phyloP scores from a whole-genome alignment of 1,140 invertebrate genomes.

The Neotoxoptera formosana region DNA sequence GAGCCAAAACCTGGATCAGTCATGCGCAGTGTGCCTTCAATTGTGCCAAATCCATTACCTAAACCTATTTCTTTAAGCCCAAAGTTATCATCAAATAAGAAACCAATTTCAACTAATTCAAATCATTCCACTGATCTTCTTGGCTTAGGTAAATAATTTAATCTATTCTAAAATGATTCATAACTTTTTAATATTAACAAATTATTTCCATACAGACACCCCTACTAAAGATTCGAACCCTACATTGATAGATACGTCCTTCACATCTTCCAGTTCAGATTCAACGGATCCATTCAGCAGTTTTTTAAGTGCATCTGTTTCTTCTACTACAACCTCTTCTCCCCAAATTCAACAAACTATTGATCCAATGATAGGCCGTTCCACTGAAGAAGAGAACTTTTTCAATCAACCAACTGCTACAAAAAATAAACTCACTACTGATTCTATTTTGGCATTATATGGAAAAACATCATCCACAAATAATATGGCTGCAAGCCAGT shows the following conservation, averaged over 20 bases:
- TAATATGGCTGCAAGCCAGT: constrained; percentile 10
- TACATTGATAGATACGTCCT: constrained; percentile 51
- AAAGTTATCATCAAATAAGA: constrained; percentile 61
- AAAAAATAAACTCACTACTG: constrained; percentile 87
- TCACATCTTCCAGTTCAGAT: constrained; percentile 66
- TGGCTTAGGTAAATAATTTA: constrained; percentile 67
- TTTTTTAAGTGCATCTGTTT: constrained; percentile 75
- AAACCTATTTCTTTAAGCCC: constrained; percentile 72
- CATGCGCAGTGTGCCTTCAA: constrained; percentile 58
- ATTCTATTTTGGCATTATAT: constrained; percentile 92
- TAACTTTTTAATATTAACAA: background rate
- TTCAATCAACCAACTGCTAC: constrained; percentile 84
- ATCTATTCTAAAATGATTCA: background rate
- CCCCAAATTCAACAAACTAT: constrained; percentile 60
- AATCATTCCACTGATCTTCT: constrained; percentile 67
- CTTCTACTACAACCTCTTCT: constrained; percentile 60
- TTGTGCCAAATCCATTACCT: constrained; percentile 65
- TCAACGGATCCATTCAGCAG: constrained; percentile 74
- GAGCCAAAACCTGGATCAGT: constrained; percentile 58
- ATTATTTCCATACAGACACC: constrained; percentile 20
- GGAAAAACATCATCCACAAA: constrained; percentile 68
- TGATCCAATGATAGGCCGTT: constrained; percentile 61
- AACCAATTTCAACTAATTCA: constrained; percentile 68
- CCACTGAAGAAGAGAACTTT: constrained; percentile 85
- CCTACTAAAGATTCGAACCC: constrained; percentile 53